These are phyloP conservation scores for Acropora tenuis DNA, from an alignment of 64 coral and sea anemone genomes.

Conservation along the genomic window DNA sequence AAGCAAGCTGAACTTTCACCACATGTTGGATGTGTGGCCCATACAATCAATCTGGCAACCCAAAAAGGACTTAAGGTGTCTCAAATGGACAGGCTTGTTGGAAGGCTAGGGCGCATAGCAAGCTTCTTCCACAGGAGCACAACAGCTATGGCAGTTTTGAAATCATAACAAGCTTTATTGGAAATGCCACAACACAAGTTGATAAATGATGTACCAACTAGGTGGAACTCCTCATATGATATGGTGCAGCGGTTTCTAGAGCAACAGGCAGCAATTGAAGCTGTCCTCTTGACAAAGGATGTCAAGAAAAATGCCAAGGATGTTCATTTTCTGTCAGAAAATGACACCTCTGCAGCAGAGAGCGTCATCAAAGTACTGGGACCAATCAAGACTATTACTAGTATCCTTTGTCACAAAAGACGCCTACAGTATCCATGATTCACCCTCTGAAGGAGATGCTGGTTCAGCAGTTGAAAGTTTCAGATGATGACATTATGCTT, in stretches of 20 bases:
- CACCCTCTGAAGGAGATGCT: slow-evolving; percentile 1
- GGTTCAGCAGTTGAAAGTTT: slow-evolving; percentile 6
- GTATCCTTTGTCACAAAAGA: slow-evolving; percentile 14
- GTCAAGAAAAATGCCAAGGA: slow-evolving; percentile 16
- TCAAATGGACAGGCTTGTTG: slow-evolving; percentile 7
- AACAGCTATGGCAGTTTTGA: slow-evolving; percentile 23
- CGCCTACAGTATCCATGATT: slow-evolving; percentile 5
- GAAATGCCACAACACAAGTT: slow-evolving; percentile 32
- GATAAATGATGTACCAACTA: slow-evolving; percentile 11
- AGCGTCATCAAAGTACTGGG: not conserved
- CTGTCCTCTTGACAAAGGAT: slow-evolving; percentile 13
- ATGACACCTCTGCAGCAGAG: slow-evolving; percentile 20
- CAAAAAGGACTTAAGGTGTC: not conserved
- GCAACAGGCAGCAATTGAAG: slow-evolving; percentile 8
- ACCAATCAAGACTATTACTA: slow-evolving; percentile 8
- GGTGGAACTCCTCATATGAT: slow-evolving; percentile 21
- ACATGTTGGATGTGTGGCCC: slow-evolving; percentile 6
- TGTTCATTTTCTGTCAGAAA: slow-evolving; percentile 8
- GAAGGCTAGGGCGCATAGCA: slow-evolving; percentile 18
- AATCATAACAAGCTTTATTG: slow-evolving; percentile 11
- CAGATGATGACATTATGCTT: slow-evolving; percentile 23
- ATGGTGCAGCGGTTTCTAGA: slow-evolving; percentile 1
- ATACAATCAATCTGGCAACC: slow-evolving; percentile 31
- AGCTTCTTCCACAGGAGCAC: slow-evolving; percentile 24
- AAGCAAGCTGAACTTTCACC: slow-evolving; percentile 2